Conservation (phyloP, 64 coral and sea anemone genomes). For the Actinia equina region DNA sequence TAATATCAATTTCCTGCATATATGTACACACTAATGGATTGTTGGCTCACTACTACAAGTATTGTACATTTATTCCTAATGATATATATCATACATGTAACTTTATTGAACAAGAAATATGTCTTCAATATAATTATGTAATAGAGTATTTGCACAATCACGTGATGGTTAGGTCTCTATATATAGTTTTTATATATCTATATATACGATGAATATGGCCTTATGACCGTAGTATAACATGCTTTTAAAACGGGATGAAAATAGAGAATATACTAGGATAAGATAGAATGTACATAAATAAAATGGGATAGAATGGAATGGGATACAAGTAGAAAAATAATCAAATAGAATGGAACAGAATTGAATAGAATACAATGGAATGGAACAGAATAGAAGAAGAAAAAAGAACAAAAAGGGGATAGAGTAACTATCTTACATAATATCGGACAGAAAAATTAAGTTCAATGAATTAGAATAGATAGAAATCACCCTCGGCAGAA, state of each 20-base stretch:
- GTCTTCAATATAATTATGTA: no score
- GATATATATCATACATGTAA: neutral
- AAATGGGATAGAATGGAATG: neutral
- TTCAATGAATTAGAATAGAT: neutral
- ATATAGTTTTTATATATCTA: no score
- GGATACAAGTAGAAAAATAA: neutral
- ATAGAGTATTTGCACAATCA: no score
- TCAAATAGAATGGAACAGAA: neutral
- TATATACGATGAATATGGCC: no score
- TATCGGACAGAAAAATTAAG: neutral
- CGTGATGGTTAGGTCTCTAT: no score
- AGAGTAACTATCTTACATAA: neutral
- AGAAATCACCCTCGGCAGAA: neutral
- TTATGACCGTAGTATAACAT: no score
- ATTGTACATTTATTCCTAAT: neutral
- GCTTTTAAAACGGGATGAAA: neutral
- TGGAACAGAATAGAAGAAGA: neutral
- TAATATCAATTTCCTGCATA: conserved; percentile 10
- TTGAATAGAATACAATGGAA: neutral
- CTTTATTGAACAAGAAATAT: neutral
- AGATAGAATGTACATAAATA: no score
- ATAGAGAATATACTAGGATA: neutral
- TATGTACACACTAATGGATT: neutral
- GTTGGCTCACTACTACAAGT: neutral
- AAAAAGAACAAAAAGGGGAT: neutral